phyloP scores from a whole-genome alignment of 64 coral and sea anemone species.

The Exaiptasia diaphana region DNA sequence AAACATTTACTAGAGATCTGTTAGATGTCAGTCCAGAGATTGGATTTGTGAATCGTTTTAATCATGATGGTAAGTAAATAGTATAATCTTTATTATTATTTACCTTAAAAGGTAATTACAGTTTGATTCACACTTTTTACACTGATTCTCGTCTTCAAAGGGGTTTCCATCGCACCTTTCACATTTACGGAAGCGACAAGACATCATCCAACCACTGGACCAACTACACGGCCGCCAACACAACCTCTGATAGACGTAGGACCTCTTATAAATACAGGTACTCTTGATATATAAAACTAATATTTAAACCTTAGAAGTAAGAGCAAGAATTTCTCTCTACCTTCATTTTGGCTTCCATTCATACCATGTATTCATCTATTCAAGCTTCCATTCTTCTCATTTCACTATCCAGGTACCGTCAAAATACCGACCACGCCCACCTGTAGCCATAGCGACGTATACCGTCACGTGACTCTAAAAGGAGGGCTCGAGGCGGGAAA shows the following conservation, averaged over 20 bases:
- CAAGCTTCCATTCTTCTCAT: too few relatives aligned
- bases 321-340: too few relatives aligned
- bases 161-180: not conserved
- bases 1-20: constrained; percentile 36
- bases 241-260: not conserved
- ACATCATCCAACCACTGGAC: not conserved
- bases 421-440: constrained; percentile 6
- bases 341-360: too few relatives aligned
- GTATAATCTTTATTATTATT: not conserved
- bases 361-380: too few relatives aligned
- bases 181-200: not conserved
- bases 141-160: not conserved
- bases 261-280: not conserved
- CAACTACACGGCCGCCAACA: not conserved
- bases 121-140: not conserved
- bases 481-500: constrained; percentile 74
- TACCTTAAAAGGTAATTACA: not conserved
- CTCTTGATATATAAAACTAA: too few relatives aligned
- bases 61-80: constrained; percentile 24
- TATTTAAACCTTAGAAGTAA: too few relatives aligned
- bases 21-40: constrained; percentile 65
- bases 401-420: too few relatives aligned
- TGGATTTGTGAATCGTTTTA: constrained; percentile 70
- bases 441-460: constrained; percentile 68
- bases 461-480: constrained; percentile 70